Evolutionary conservation across 2,113 vertebrate species (phyloP).

Genomic region (Platichthys flesus): DNA sequence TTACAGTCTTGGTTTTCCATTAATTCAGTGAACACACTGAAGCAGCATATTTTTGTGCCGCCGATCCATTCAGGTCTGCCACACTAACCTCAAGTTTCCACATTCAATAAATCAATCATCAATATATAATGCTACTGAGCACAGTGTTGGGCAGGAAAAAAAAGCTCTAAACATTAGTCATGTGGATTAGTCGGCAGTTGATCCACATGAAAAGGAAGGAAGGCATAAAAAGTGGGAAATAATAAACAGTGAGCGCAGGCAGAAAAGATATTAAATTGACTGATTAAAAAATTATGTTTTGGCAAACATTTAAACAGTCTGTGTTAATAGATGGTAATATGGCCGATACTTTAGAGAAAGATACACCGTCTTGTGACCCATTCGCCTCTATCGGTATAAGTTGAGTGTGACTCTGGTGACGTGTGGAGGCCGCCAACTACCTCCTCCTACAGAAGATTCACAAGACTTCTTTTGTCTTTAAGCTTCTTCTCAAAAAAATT

Average conservation of each 20-base stretch:
- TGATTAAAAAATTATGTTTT: neutral
- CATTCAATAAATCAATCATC: slow-evolving; percentile 20
- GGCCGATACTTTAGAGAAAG: neutral
- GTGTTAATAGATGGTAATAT: neutral
- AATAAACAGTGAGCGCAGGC: neutral
- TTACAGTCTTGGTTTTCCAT: neutral
- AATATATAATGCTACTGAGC: neutral
- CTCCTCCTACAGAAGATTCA: neutral
- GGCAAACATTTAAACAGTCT: neutral
- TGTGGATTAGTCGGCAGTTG: neutral
- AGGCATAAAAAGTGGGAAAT: neutral
- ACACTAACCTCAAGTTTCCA: slow-evolving; percentile 1
- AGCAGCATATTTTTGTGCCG: neutral
- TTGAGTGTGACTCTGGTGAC: neutral
- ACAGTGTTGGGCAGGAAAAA: neutral
- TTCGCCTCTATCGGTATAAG: neutral
- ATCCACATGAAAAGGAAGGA: neutral
- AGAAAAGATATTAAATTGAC: no score
- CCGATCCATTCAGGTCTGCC: neutral
- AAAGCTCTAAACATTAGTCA: slow-evolving; percentile 4
- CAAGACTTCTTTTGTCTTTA: neutral
- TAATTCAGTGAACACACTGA: neutral
- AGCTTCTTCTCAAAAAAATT: neutral
- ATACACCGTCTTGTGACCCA: neutral
- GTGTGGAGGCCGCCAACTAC: no score